Conservation (phyloP, 2,888 invertebrate species). For the Melanargia galathea region DNA sequence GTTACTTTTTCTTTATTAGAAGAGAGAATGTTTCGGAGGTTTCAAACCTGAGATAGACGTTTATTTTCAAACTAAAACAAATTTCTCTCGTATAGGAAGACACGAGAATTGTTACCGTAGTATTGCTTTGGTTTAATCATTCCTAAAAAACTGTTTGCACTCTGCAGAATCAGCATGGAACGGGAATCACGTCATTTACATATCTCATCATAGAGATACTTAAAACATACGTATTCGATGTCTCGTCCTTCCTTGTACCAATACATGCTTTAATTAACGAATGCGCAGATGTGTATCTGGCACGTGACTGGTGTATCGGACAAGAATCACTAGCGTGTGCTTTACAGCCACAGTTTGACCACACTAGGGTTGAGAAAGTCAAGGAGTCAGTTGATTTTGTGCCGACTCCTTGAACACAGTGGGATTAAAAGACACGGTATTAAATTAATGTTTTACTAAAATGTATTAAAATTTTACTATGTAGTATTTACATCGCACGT, state of each 20-base stretch:
- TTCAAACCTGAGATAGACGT: too few relatives aligned
- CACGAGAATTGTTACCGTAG: too few relatives aligned
- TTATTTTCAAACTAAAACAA: too few relatives aligned
- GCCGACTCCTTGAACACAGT: not conserved
- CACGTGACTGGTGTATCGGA: slow-evolving; percentile 49
- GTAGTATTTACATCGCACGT: too few relatives aligned
- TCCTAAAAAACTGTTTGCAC: not conserved
- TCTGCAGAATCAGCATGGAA: not conserved
- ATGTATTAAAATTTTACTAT: too few relatives aligned
- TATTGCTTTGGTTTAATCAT: too few relatives aligned
- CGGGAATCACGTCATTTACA: slow-evolving; percentile 1
- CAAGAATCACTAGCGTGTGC: slow-evolving; percentile 37
- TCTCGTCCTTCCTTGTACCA: slow-evolving; percentile 43
- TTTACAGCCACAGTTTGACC: slow-evolving; percentile 38
- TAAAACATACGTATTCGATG: slow-evolving; percentile 45
- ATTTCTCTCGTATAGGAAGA: too few relatives aligned
- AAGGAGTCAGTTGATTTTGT: not conserved
- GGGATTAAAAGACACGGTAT: not conserved
- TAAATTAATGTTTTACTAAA: too few relatives aligned
- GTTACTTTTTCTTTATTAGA: too few relatives aligned
- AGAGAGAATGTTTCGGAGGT: too few relatives aligned
- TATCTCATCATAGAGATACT: slow-evolving; percentile 22
- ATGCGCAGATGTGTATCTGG: slow-evolving; percentile 47
- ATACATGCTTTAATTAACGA: slow-evolving; percentile 50
- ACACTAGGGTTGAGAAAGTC: not conserved